Evolutionary conservation across 1,140 invertebrate species (phyloP).

Genomic region (Drosophila arawakana): DNA sequence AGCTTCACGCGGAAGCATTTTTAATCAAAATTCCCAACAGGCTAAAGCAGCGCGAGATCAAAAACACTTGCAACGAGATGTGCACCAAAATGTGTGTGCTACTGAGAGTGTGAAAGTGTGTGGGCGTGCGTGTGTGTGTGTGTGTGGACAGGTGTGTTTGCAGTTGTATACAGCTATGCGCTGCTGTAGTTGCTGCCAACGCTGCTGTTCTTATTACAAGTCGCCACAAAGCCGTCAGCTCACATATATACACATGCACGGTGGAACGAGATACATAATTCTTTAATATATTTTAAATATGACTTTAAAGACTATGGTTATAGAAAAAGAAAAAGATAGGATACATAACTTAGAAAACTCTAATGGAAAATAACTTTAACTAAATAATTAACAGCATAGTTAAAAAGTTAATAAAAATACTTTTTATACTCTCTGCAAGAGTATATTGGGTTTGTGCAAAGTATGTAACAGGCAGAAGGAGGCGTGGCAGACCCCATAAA

Average conservation of each 20-base stretch:
- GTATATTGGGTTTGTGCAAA: no score
- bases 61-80: constrained; percentile 76
- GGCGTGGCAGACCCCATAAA: no score
- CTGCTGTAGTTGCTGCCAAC: neutral
- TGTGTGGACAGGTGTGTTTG: constrained; percentile 9
- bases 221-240: constrained; percentile 67
- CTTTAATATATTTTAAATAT: no score
- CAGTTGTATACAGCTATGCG: constrained; percentile 1
- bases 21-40: constrained; percentile 83
- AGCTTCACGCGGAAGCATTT: constrained; percentile 81
- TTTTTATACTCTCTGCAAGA: no score
- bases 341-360: no score
- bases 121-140: neutral
- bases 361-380: no score
- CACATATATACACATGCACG: constrained; percentile 20
- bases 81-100: constrained; percentile 17
- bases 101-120: neutral
- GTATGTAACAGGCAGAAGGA: no score
- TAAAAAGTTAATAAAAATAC: no score
- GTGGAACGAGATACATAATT: no score
- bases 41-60: constrained; percentile 80
- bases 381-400: no score
- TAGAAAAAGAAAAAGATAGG: no score
- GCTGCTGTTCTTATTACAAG: constrained; percentile 54
- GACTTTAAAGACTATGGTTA: no score